phyloP scores from a whole-genome alignment of 2,797 vertebrate genomes.

The Phrynocephalus forsythii region DNA sequence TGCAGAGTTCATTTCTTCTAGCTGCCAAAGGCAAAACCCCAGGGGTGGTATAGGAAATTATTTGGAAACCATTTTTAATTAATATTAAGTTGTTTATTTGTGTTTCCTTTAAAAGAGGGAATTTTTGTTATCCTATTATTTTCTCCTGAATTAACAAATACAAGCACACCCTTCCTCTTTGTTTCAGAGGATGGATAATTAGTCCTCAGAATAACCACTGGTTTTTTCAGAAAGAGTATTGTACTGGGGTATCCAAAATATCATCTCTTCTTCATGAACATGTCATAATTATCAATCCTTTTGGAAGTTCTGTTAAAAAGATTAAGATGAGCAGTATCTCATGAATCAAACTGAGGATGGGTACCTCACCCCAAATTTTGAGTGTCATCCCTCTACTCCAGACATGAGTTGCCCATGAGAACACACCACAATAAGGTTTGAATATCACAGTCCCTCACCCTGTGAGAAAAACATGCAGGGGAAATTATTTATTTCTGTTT shows the following conservation, averaged over 20 bases:
- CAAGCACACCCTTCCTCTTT: neutral
- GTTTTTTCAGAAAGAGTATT: neutral
- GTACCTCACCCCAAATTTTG: no score
- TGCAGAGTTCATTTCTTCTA: neutral
- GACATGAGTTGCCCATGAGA: no score
- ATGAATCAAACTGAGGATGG: no score
- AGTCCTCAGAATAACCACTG: neutral
- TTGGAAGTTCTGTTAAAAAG: neutral
- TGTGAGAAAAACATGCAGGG: no score
- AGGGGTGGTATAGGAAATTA: neutral
- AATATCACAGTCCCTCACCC: no score
- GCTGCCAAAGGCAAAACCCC: neutral
- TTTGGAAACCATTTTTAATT: slow-evolving; percentile 3
- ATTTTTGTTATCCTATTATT: neutral
- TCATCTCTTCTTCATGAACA: neutral
- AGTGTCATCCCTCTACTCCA: no score
- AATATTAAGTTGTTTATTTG: neutral
- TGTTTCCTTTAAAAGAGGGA: slow-evolving; percentile 18
- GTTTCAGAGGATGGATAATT: neutral
- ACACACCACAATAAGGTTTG: no score
- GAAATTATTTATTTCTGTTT: no score
- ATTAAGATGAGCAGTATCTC: neutral
- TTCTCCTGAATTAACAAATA: neutral
- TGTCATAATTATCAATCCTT: neutral
- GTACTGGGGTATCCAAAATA: neutral